Conservation (phyloP, 2,797 vertebrate genomes). For the Nyctalus aviator region DNA sequence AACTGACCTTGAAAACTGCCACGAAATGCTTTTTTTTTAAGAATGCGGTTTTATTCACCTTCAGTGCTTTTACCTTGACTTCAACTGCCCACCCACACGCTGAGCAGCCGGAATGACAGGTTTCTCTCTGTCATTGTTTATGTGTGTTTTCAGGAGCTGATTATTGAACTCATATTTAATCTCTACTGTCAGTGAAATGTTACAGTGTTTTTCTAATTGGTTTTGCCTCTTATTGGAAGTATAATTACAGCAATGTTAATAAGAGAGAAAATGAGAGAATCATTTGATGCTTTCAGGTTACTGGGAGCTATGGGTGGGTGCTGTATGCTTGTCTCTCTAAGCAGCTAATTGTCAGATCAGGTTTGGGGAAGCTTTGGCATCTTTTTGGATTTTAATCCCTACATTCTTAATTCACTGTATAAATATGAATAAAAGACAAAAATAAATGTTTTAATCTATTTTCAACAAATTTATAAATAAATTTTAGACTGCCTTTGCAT, state of each 20-base stretch:
- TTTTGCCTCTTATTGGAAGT: slow-evolving; percentile 57
- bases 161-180: slow-evolving; percentile 78
- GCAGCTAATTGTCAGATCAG: slow-evolving; percentile 40
- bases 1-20: slow-evolving; percentile 70
- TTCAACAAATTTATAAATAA: slow-evolving; percentile 69
- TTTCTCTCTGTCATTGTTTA: slow-evolving; percentile 74
- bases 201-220: slow-evolving; percentile 72
- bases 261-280: slow-evolving; percentile 18
- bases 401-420: slow-evolving; percentile 16
- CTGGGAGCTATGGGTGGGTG: background rate
- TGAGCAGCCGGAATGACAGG: slow-evolving; percentile 4
- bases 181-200: slow-evolving; percentile 77
- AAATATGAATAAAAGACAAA: background rate
- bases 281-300: background rate
- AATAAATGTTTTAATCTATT: slow-evolving; percentile 28
- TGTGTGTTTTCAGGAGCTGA: slow-evolving; percentile 70
- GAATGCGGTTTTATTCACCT: slow-evolving; percentile 4
- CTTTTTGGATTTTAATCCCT: slow-evolving; percentile 52
- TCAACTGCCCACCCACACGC: slow-evolving; percentile 61
- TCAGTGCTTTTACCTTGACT: slow-evolving; percentile 60
- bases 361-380: slow-evolving; percentile 5
- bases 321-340: background rate
- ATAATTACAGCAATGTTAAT: slow-evolving; percentile 60
- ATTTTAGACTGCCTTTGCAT: slow-evolving; percentile 35
- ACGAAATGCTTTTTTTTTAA: slow-evolving; percentile 28